Conservation (phyloP, 2,113 vertebrate genomes). For the Lonchura striata region DNA sequence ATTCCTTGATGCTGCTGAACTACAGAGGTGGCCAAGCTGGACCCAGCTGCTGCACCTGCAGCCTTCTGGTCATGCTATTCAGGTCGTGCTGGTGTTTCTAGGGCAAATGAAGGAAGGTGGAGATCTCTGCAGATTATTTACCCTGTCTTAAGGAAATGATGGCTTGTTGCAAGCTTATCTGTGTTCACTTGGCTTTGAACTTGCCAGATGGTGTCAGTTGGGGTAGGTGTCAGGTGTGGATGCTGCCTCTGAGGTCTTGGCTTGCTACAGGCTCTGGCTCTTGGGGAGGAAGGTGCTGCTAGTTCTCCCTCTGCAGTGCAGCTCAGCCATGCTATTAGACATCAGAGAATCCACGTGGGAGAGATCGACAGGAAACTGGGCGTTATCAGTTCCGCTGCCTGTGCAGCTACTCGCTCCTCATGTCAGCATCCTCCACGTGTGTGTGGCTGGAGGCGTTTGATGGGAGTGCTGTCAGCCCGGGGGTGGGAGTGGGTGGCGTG, state of each 20-base stretch:
- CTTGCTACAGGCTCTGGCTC: not conserved
- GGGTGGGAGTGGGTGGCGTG: conserved; percentile 51
- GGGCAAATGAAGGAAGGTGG: not conserved
- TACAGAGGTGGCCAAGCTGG: not conserved
- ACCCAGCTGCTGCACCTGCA: not conserved
- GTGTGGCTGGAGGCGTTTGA: conserved; percentile 67
- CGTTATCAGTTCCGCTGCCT: conserved; percentile 63
- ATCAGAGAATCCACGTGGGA: conserved; percentile 66
- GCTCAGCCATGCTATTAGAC: conserved; percentile 60
- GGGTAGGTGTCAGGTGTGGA: not conserved
- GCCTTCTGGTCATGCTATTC: not conserved
- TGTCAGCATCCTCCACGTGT: conserved; percentile 65
- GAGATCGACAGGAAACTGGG: conserved; percentile 65
- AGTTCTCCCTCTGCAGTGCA: conserved; percentile 48
- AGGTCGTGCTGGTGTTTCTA: not conserved
- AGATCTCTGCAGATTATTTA: not conserved
- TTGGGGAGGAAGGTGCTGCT: not conserved
- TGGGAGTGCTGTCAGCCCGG: conserved; percentile 64
- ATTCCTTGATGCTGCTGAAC: not conserved
- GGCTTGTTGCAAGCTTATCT: not conserved
- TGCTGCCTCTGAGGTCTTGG: not conserved
- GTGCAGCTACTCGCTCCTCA: conserved; percentile 55
- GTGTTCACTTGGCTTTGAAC: conserved; percentile 1
- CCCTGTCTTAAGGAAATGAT: not conserved
- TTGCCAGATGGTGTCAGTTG: not conserved